These are phyloP conservation scores for Ornithoptera alexandrae DNA, from an alignment of 2,888 invertebrate genomes.

Conservation along the genomic window DNA sequence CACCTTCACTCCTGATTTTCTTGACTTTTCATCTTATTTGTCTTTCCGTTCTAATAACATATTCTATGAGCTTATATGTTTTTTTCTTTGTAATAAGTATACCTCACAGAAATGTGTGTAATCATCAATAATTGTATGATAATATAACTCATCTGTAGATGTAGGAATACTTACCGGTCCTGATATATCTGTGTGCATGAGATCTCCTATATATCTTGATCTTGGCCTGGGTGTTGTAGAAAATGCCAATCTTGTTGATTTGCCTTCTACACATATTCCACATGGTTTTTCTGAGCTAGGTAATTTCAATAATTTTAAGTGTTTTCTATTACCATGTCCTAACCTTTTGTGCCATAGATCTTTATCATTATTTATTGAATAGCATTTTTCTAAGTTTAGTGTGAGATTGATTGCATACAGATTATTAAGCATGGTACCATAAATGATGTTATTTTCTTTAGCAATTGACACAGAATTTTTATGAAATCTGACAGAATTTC, in stretches of 20 bases:
- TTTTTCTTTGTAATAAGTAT: slow-evolving; percentile 32
- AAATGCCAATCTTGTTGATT: too few relatives aligned
- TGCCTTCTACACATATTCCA: neutral
- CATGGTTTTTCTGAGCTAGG: slow-evolving; percentile 22
- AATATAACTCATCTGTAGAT: slow-evolving; percentile 31
- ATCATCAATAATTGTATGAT: slow-evolving; percentile 32
- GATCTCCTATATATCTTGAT: too few relatives aligned
- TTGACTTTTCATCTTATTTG: slow-evolving; percentile 13
- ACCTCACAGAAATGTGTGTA: slow-evolving; percentile 32
- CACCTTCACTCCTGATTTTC: slow-evolving; percentile 33
- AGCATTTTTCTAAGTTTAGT: slow-evolving; percentile 3
- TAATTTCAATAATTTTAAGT: slow-evolving; percentile 25
- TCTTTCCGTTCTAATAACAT: slow-evolving; percentile 31
- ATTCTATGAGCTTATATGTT: slow-evolving; percentile 32
- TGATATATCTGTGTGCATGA: too few relatives aligned
- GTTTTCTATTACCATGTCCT: slow-evolving; percentile 31
- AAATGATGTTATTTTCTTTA: slow-evolving; percentile 8
- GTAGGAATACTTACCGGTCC: slow-evolving; percentile 10
- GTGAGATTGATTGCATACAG: slow-evolving; percentile 8
- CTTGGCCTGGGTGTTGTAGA: too few relatives aligned
- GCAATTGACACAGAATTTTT: slow-evolving; percentile 14
- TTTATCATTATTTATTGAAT: neutral
- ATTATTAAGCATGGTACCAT: slow-evolving; percentile 8
- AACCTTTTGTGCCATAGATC: slow-evolving; percentile 31
- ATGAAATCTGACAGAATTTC: slow-evolving; percentile 6